phyloP scores from a whole-genome alignment of 2,888 invertebrate species.

The Blera fallax region DNA sequence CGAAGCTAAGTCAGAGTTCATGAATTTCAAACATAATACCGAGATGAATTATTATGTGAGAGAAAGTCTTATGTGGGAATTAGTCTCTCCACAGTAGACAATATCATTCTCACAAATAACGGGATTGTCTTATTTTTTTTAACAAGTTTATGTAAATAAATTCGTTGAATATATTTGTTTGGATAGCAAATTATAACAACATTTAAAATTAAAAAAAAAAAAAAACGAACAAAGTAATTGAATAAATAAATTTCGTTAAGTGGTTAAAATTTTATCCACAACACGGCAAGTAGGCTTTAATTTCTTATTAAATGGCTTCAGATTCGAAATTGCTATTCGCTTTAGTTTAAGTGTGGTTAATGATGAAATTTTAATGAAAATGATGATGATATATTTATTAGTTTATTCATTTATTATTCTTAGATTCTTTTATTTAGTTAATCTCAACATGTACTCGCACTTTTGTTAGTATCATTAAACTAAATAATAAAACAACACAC shows the following conservation, averaged over 20 bases:
- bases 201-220: not conserved
- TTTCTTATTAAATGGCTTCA: constrained; percentile 9
- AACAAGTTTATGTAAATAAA: too few relatives aligned
- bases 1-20: too few relatives aligned
- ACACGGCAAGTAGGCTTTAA: constrained; percentile 53
- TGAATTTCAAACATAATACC: too few relatives aligned
- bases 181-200: not conserved
- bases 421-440: constrained; percentile 28
- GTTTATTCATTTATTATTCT: constrained; percentile 7
- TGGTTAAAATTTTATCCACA: constrained; percentile 42
- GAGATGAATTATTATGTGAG: too few relatives aligned
- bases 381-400: constrained; percentile 23
- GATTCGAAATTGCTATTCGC: constrained; percentile 1
- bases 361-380: constrained; percentile 46
- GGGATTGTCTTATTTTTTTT: too few relatives aligned
- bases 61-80: too few relatives aligned
- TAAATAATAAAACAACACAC: constrained; percentile 63
- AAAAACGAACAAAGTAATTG: too few relatives aligned
- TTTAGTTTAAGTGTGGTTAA: constrained; percentile 37
- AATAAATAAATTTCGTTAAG: not conserved
- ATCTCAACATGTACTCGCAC: constrained; percentile 34
- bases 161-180: too few relatives aligned
- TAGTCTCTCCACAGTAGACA: too few relatives aligned
- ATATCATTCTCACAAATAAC: too few relatives aligned
- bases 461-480: constrained; percentile 50